Evolutionary conservation across 2,797 vertebrate species (phyloP).

Genomic region (Schizothorax lantsangensis): DNA sequence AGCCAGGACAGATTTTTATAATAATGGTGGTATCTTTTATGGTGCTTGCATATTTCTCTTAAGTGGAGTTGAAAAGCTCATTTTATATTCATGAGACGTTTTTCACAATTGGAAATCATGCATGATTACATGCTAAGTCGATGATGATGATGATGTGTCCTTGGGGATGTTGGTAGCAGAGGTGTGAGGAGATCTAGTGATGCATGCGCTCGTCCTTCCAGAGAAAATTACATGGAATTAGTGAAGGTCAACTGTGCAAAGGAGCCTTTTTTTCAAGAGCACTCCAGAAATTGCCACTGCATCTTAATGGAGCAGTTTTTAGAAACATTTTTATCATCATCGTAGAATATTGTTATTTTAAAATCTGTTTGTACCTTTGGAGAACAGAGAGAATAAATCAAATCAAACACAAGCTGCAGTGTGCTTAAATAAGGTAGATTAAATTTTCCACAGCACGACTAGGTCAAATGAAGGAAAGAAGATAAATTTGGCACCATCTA

Average conservation of each 20-base stretch:
- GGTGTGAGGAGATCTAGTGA: conserved; percentile 27
- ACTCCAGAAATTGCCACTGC: conserved; percentile 24
- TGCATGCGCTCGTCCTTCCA: conserved; percentile 9
- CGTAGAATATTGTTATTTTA: conserved; percentile 16
- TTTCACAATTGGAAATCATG: conserved; percentile 31
- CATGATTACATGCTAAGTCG: conserved; percentile 34
- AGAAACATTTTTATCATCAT: conserved; percentile 1
- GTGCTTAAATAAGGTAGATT: conserved; percentile 12
- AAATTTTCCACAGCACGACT: not conserved
- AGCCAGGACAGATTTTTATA: not conserved
- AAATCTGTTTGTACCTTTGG: conserved; percentile 7
- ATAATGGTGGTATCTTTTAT: not conserved
- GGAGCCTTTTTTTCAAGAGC: not conserved
- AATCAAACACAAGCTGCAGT: conserved; percentile 15
- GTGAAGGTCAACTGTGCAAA: conserved; percentile 35
- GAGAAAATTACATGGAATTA: conserved; percentile 44
- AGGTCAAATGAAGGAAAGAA: conserved; percentile 24
- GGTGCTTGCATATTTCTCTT: not conserved
- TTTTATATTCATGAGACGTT: conserved; percentile 24
- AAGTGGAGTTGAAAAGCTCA: not conserved
- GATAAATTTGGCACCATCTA: conserved; percentile 10
- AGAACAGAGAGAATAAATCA: conserved; percentile 20
- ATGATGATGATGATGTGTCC: conserved; percentile 39
- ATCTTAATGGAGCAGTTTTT: conserved; percentile 29
- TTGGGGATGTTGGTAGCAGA: conserved; percentile 37